phyloP scores from a whole-genome alignment of 2,888 invertebrate species.

The Cosmopolites sordidus region DNA sequence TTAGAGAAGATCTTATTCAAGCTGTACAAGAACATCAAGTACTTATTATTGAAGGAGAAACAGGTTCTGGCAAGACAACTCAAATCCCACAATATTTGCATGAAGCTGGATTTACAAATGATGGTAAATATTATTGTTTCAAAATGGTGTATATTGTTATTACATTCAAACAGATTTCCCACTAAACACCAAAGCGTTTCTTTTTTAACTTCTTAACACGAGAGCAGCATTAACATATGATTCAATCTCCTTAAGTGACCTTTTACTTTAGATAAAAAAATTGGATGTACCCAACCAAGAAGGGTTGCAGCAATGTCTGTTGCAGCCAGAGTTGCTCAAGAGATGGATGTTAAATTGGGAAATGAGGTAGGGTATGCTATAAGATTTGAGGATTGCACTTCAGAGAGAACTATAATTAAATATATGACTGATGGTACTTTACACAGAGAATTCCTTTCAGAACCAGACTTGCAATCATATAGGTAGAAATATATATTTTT shows the following conservation, averaged over 20 bases:
- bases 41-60: conserved; percentile 96
- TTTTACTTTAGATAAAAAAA: conserved; percentile 44
- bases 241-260: background rate
- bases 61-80: conserved; percentile 98
- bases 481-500: conserved; percentile 14
- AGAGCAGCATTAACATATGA: background rate
- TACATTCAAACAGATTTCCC: too few relatives aligned
- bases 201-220: too few relatives aligned
- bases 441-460: conserved; percentile 93
- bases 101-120: conserved; percentile 84
- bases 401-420: conserved; percentile 92
- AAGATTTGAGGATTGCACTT: conserved; percentile 98
- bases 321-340: conserved; percentile 94
- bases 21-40: conserved; percentile 87
- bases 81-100: conserved; percentile 97
- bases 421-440: conserved; percentile 99
- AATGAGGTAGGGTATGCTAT: conserved; percentile 89
- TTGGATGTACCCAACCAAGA: conserved; percentile 96
- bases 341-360: conserved; percentile 94
- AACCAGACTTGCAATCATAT: conserved; percentile 93
- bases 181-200: background rate
- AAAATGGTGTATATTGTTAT: background rate
- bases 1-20: conserved; percentile 79
- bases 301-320: conserved; percentile 99
- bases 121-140: conserved; percentile 48